Evolutionary conservation across 2,888 invertebrate species (phyloP).

Genomic region (Adelphocoris suturalis): DNA sequence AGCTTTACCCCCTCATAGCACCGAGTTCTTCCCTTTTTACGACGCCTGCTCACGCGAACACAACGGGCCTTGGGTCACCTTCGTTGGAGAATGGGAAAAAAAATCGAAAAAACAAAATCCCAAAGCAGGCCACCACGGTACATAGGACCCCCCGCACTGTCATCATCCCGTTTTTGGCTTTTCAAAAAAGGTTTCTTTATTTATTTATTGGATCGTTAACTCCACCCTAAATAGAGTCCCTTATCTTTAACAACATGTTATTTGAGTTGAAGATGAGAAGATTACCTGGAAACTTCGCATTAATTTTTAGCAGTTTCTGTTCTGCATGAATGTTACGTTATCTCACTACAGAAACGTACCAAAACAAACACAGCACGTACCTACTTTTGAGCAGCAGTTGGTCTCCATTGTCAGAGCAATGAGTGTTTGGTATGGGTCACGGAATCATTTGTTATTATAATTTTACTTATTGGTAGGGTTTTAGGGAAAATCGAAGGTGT

Average conservation of each 20-base stretch:
- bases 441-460: no score
- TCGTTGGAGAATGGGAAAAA: not conserved
- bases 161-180: constrained; percentile 2
- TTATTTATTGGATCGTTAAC: constrained; percentile 56
- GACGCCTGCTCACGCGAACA: constrained; percentile 59
- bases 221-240: constrained; percentile 21
- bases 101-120: not conserved
- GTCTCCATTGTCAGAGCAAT: no score
- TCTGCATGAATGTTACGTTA: no score
- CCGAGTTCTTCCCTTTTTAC: constrained; percentile 56
- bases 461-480: no score
- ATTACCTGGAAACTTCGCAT: not conserved
- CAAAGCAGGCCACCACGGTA: constrained; percentile 5
- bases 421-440: no score
- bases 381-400: no score
- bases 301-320: no score
- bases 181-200: not conserved
- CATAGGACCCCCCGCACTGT: constrained; percentile 38
- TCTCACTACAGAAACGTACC: no score
- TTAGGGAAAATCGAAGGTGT: no score
- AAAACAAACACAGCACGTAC: no score
- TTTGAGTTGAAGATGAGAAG: constrained; percentile 50
- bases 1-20: constrained; percentile 34
- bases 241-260: constrained; percentile 40
- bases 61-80: constrained; percentile 45